Percentiles rank a stretch among this genome's conserved stretches.
Conservation (phyloP, 2,797 vertebrate genomes). For the Hypotaenidia philippensis region DNA sequence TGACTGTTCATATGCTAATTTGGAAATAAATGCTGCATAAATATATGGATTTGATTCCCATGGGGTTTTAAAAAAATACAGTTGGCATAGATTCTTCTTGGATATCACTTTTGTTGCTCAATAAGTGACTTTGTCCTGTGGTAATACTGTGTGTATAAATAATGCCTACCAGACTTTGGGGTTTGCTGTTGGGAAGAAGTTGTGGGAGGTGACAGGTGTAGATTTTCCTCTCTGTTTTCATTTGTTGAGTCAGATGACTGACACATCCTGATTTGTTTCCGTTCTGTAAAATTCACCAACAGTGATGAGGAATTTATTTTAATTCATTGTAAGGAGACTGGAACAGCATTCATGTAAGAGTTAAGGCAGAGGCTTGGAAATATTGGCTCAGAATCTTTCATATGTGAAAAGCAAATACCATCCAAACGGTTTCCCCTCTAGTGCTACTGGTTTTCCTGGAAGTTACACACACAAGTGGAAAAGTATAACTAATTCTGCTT, state of each 20-base stretch:
- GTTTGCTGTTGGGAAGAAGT: constrained; percentile 2
- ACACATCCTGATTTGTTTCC: not conserved
- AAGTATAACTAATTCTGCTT: constrained; percentile 18
- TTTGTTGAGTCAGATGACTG: not conserved
- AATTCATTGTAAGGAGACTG: not conserved
- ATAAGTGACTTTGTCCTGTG: constrained; percentile 24
- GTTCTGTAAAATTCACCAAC: not conserved
- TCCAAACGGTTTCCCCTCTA: not conserved
- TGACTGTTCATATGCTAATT: not conserved
- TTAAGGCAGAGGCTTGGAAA: not conserved
- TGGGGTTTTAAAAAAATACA: not conserved
- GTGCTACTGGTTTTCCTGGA: constrained; percentile 1
- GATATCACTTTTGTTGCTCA: not conserved
- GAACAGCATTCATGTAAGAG: not conserved
- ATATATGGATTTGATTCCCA: not conserved
- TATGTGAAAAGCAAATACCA: not conserved
- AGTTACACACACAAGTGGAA: not conserved
- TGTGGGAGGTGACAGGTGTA: not conserved
- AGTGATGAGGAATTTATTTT: not conserved
- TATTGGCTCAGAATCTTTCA: not conserved
- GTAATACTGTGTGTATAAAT: not conserved
- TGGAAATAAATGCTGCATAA: not conserved
- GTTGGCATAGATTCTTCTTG: not conserved
- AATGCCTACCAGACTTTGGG: not conserved
- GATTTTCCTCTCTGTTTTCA: not conserved